Base-by-base conservation (phyloP, 2,113 vertebrate species). In the Probosciger aterrimus region DNA sequence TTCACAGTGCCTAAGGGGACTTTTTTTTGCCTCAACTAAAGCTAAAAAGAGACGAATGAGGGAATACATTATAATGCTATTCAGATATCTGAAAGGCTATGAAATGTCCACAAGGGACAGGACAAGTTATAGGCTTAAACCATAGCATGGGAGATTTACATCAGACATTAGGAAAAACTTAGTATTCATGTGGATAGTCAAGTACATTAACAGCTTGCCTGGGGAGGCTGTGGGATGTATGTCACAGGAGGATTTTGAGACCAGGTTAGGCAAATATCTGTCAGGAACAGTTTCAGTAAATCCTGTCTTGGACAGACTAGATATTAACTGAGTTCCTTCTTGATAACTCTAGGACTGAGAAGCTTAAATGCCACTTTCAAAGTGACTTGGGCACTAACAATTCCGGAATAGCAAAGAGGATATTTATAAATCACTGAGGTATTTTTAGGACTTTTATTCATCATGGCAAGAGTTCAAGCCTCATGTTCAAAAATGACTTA, bases 91-190 rank as follows among this genome's bases (percentile, higher is more conserved):
- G 35, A 93, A 95, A 89, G 86, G 74, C 91, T 85, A 73, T 37
- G 81, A 95, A 95, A 92, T 73, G 65, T 92, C 91, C 95, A 93
- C 81, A 76, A 93, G 95, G 94, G 91, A 96, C 65, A 92, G 83
- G 35, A 86, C 69, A 92, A 86, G 62, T 93, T 96, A 96, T 65
- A 89, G 81, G 81, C 74, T 97, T 96, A 96, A 93, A 87, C 44
- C 84, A 76, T 67, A 79, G 47, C 89, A 95, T 0, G 0, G 55
- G 49, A 92, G 93, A 95, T 92, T 96, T 91, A 82, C 81, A 82
- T 93, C 76, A 95, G 62, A 92, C 74, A 76, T 82, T 75, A 84
- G 69, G 83, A 95, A 91, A 94, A 97, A 87, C 44, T 79, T 43
- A 76, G 39, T 85, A 53, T 73, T 84, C 69, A 85, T 41, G 44